These are phyloP conservation scores for Ophioderma brevispina DNA, from an alignment of 35 echinoderm and acorn worm species.

Conservation along the genomic window DNA sequence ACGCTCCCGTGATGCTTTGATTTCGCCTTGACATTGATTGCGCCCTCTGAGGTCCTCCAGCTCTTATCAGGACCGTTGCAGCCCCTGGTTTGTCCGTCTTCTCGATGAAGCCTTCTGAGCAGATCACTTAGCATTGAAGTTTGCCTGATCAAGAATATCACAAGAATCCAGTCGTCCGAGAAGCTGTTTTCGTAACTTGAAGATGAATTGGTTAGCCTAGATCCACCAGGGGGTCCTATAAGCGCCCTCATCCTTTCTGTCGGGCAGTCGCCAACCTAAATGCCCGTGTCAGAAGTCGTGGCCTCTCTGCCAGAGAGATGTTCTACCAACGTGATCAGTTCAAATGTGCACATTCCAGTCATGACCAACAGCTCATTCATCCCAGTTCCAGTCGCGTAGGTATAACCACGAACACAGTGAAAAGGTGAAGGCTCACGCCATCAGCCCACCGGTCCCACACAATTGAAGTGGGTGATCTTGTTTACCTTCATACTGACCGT, in stretches of 20 bases:
- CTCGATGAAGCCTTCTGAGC: not conserved
- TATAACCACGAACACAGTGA: conserved; percentile 46
- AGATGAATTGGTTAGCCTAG: conserved; percentile 26
- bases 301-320: no score
- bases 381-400: conserved; percentile 21
- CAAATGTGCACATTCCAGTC: conserved; percentile 47
- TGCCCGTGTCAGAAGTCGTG: no score
- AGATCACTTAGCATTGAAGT: conserved; percentile 49
- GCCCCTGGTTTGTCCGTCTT: conserved; percentile 28
- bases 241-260: conserved; percentile 13
- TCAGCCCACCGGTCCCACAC: conserved; percentile 2
- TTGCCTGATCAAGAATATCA: conserved; percentile 43
- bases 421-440: conserved; percentile 9
- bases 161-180: conserved; percentile 58
- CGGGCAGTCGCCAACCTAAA: no score
- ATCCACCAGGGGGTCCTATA: no score
- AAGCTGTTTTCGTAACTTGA: conserved; percentile 44
- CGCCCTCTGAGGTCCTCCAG: no score
- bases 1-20: conserved; percentile 33
- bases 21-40: conserved; percentile 28
- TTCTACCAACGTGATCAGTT: no score
- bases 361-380: conserved; percentile 37
- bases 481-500: no score
- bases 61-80: no score
- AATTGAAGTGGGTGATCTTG: no score